Base-by-base conservation (phyloP, 2,888 invertebrate species). In the Macrophya annulata region DNA sequence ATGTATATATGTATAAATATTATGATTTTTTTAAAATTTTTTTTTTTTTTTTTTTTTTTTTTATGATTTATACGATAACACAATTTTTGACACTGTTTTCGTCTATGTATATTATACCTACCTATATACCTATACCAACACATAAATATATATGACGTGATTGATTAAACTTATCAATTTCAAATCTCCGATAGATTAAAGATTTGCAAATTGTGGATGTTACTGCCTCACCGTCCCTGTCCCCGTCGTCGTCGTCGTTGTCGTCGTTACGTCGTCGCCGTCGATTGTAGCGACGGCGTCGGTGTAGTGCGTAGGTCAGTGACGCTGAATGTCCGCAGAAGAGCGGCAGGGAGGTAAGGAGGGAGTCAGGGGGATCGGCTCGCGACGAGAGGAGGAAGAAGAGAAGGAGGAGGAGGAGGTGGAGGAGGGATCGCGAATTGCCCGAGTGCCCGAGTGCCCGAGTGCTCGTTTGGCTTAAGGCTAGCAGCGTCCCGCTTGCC, bases 291-390 rank as follows among this genome's bases (percentile, higher is more conserved):
- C 40, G 25, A 31, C 31, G 51, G 77, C 51, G 77, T 77, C 62
- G 40, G 59, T 62, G 62, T 81, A 81, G 37, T 81, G 85, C 85
- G 68, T 89, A 90, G 90, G 91, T 90, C 91, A 90, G 90, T 90
- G 89, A 89, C 90, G 87, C 85, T 86, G 89, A 89, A 90, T 91
- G 90, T 77, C 81, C 62, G 81, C 62, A 59, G 81, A 62, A 81
- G 59, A 40, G 81, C 51, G 68, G 17, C 37, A 71, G 68, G 68
- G 71, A 21, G 51, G 77, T 12, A 51, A 37, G n/a, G 37, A 31
- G 51, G 71, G 71, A 31, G 48, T 21, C 25, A 17, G 43, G 81
- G 65, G 43, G 43, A 81, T 40, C 62, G 62, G n/a, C 81, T 77
- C 55, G 77, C 55, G 77, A n/a, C 77, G 31, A 43, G 77, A 62